phyloP scores from a whole-genome alignment of 1,140 invertebrate species.

The Drosophila arizonae region DNA sequence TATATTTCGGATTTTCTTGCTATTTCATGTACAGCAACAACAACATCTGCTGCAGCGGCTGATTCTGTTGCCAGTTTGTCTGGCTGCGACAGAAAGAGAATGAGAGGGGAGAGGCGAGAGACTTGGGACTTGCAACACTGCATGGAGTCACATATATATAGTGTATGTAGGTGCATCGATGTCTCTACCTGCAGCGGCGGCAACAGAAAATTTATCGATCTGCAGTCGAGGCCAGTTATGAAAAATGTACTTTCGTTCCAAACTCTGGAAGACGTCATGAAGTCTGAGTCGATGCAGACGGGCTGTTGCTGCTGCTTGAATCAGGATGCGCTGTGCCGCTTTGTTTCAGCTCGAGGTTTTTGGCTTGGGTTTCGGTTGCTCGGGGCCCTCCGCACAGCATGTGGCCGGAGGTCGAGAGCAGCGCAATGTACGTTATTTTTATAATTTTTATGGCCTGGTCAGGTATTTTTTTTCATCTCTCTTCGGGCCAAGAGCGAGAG shows the following conservation, averaged over 20 bases:
- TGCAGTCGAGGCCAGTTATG: conserved; percentile 61
- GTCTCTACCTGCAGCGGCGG: conserved; percentile 55
- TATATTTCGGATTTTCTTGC: conserved; percentile 37
- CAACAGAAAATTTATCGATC: conserved; percentile 72
- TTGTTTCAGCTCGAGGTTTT: conserved; percentile 3
- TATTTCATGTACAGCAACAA: conserved; percentile 46
- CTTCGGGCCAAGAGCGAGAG: conserved; percentile 1
- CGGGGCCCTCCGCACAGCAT: conserved; percentile 56
- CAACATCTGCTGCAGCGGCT: conserved; percentile 50
- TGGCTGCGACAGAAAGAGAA: conserved; percentile 33
- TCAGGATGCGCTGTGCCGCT: not conserved
- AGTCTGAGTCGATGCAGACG: conserved; percentile 65
- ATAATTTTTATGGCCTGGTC: conserved; percentile 69
- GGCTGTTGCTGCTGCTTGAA: conserved; percentile 1
- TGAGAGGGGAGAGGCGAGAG: conserved; percentile 22
- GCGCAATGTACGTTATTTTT: conserved; percentile 62
- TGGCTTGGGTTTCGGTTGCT: not conserved
- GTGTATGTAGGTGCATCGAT: conserved; percentile 1
- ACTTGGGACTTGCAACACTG: conserved; percentile 31
- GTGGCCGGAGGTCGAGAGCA: conserved; percentile 41
- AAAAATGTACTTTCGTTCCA: conserved; percentile 80
- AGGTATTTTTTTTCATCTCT: conserved; percentile 59
- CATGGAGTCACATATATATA: too few species aligned
- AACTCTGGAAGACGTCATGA: conserved; percentile 71
- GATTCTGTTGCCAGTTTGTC: conserved; percentile 78